Conservation (phyloP, 2,888 invertebrate species). For the Tethea ocularis region DNA sequence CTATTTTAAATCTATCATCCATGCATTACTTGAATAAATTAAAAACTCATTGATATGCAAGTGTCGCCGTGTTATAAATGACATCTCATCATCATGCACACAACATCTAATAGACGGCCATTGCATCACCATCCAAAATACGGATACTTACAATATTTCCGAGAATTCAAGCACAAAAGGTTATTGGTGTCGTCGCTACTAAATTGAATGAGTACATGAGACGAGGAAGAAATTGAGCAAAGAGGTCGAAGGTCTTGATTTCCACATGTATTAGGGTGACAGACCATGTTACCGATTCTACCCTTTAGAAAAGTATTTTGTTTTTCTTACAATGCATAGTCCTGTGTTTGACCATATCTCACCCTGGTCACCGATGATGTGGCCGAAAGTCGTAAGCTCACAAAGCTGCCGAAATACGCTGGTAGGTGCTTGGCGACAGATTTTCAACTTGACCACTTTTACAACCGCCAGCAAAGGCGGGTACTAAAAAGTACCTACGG, state of each 20-base stretch:
- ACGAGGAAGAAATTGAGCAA: not conserved
- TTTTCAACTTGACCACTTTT: no score
- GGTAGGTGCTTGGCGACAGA: no score
- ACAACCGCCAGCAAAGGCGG: no score
- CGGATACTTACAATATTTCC: not conserved
- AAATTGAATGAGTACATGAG: not conserved
- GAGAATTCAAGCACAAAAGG: not conserved
- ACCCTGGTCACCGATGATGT: no score
- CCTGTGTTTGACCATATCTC: no score
- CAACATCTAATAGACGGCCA: not conserved
- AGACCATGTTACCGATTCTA: no score
- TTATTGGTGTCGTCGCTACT: not conserved
- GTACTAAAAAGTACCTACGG: no score
- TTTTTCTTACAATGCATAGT: no score
- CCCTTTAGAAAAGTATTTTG: not conserved
- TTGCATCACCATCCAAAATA: constrained; percentile 2
- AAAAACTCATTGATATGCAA: not conserved
- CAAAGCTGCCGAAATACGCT: no score
- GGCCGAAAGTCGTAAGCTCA: no score
- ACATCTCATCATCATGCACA: not conserved
- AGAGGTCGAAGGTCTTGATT: not conserved
- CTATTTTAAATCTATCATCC: not conserved
- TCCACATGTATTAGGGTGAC: not conserved
- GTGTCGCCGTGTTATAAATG: not conserved
- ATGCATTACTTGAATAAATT: not conserved